Conservation (phyloP, 2,113 vertebrate species). For the Platichthys stellatus region DNA sequence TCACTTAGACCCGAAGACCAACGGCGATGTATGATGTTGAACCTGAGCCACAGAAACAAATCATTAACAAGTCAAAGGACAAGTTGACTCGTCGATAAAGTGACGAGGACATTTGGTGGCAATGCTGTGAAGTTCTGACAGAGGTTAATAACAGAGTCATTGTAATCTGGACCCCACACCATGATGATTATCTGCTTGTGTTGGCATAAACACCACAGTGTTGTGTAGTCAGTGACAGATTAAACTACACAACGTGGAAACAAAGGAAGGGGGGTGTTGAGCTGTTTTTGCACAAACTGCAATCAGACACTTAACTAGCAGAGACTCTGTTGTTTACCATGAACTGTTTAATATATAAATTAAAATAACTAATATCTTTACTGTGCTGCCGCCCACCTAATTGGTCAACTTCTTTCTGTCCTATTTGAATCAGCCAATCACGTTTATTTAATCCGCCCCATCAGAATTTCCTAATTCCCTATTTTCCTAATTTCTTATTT, state of each 20-base stretch:
- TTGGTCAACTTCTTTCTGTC: no score
- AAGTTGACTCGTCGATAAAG: conserved; percentile 27
- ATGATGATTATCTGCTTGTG: conserved; percentile 51
- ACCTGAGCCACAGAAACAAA: conserved; percentile 12
- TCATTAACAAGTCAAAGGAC: conserved; percentile 34
- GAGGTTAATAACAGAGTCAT: conserved; percentile 29
- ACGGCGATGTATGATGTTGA: conserved; percentile 7
- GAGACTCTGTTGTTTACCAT: neutral
- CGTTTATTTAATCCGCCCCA: no score
- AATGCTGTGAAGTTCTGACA: conserved; percentile 11
- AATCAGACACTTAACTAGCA: no score
- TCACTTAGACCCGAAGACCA: conserved; percentile 19
- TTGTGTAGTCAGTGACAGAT: no score
- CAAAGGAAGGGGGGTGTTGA: no score
- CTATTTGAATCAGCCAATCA: no score
- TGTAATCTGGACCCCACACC: conserved; percentile 15
- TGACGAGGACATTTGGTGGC: conserved; percentile 22
- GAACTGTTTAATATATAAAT: neutral
- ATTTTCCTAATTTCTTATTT: no score
- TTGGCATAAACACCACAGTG: conserved; percentile 24
- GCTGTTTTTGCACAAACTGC: no score
- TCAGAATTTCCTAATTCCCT: no score
- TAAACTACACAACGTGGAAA: no score
- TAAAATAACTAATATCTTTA: no score
- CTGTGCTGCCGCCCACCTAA: no score